Evolutionary conservation across 2,113 vertebrate genomes (phyloP).

Genomic region (Trogon surrucura): DNA sequence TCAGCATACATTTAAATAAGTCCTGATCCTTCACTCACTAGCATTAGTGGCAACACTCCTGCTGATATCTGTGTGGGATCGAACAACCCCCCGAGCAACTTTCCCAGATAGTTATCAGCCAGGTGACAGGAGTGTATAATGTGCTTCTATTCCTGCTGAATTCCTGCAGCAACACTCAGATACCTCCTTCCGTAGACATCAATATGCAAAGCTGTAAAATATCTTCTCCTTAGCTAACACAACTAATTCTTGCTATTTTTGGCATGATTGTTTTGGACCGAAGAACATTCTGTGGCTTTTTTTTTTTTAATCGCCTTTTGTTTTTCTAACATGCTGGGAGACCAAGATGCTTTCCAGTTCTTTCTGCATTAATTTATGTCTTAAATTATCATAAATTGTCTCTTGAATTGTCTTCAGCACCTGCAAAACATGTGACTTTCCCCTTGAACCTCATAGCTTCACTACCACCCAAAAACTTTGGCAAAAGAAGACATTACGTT

Average conservation of each 20-base stretch:
- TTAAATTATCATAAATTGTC: slow-evolving; percentile 23
- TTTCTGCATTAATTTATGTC: slow-evolving; percentile 26
- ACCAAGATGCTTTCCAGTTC: slow-evolving; percentile 23
- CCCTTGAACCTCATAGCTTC: neutral
- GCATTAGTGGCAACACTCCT: neutral
- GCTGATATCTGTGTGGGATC: neutral
- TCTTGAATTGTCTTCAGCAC: slow-evolving; percentile 48
- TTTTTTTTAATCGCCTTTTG: slow-evolving; percentile 41
- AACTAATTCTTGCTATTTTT: slow-evolving; percentile 47
- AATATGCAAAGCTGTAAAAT: neutral
- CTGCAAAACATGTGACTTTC: slow-evolving; percentile 52
- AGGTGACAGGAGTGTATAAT: neutral
- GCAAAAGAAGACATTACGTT: neutral
- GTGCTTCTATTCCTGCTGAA: neutral
- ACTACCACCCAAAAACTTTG: neutral
- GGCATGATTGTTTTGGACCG: slow-evolving; percentile 17
- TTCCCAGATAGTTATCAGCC: neutral
- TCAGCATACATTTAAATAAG: neutral
- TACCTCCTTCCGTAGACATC: neutral
- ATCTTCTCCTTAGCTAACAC: neutral
- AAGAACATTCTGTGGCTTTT: slow-evolving; percentile 38
- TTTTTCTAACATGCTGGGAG: slow-evolving; percentile 47
- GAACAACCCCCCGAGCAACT: neutral
- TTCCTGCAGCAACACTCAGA: neutral
- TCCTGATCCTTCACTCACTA: neutral